Conservation (phyloP, 2,797 vertebrate species). For the Dromococcyx pavoninus region DNA sequence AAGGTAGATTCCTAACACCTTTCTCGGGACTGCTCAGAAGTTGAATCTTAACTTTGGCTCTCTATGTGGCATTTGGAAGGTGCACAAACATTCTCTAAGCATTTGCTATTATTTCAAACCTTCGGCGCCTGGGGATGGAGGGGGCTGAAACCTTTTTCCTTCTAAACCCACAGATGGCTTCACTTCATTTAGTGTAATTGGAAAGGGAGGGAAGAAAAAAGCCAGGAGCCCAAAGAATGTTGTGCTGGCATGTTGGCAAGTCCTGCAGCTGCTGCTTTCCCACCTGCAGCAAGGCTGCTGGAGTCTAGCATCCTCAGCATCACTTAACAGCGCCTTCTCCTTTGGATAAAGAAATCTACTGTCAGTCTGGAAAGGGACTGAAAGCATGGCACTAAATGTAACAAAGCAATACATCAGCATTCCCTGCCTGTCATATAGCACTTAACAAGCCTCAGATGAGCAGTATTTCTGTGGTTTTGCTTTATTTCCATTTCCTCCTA, state of each 20-base stretch:
- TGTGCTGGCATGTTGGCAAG: background rate
- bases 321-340: background rate
- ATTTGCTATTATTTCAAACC: background rate
- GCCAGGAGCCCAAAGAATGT: background rate
- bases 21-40: background rate
- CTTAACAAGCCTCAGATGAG: constrained; percentile 12
- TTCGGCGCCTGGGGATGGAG: background rate
- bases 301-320: background rate
- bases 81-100: background rate
- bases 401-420: background rate
- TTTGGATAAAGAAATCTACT: background rate
- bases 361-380: background rate
- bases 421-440: background rate
- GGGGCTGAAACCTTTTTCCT: background rate
- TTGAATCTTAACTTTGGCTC: background rate
- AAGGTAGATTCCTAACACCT: background rate
- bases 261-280: background rate
- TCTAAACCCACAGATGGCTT: background rate
- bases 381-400: background rate
- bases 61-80: background rate
- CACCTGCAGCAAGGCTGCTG: background rate
- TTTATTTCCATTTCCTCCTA: background rate
- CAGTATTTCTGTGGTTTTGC: background rate
- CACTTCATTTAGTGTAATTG: background rate
- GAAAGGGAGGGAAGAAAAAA: background rate